These are phyloP conservation scores for Pogonomyrmex barbatus DNA, from an alignment of 1,140 invertebrate genomes.

Conservation along the genomic window DNA sequence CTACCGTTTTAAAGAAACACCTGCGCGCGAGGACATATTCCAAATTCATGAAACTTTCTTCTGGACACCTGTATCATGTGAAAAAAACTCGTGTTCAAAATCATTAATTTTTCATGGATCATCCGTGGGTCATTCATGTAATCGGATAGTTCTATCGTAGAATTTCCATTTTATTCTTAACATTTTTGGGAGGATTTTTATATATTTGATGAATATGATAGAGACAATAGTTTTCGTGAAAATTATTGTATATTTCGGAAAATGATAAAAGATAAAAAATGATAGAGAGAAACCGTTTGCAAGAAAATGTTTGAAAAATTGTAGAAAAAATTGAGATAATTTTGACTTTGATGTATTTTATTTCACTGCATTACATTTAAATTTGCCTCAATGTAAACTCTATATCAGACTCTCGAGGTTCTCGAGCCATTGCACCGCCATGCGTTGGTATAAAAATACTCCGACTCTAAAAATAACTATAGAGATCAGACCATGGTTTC, in stretches of 20 bases:
- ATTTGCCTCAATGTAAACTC: background rate
- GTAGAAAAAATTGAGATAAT: background rate
- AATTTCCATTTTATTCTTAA: too few relatives aligned
- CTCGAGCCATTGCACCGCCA: background rate
- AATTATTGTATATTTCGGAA: background rate
- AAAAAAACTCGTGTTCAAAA: background rate
- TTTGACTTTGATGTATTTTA: background rate
- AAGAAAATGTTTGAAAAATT: background rate
- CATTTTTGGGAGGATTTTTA: background rate
- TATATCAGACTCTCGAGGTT: background rate
- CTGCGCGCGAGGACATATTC: background rate
- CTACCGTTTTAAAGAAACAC: constrained; percentile 7
- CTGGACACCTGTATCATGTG: background rate
- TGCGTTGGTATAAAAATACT: constrained; percentile 14
- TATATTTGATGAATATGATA: background rate
- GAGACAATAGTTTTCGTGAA: background rate
- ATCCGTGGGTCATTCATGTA: background rate
- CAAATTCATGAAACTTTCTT: constrained; percentile 21
- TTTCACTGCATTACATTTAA: constrained; percentile 1
- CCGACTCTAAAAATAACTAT: constrained; percentile 18
- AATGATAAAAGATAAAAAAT: background rate
- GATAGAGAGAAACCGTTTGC: background rate
- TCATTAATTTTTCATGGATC: constrained; percentile 11
- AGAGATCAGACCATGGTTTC: background rate
- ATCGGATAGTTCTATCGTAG: background rate